Percentiles rank a stretch among this genome's conserved stretches.
Evolutionary conservation across 2,888 invertebrate genomes (phyloP).

Genomic region (Ochropacha duplaris): DNA sequence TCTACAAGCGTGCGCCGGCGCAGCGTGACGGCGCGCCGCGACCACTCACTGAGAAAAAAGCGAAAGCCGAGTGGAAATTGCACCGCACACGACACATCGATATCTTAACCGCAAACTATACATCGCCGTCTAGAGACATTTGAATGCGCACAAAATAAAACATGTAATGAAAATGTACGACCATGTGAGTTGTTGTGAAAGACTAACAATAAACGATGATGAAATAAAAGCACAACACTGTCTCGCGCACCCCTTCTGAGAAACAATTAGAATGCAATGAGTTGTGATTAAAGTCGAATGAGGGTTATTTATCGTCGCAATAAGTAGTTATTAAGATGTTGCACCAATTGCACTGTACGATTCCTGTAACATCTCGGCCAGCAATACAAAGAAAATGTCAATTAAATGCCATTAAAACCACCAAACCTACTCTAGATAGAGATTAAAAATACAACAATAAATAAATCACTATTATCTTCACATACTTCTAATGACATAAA

Average conservation of each 20-base stretch:
- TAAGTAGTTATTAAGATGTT: conserved; percentile 41
- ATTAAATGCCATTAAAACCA: not conserved
- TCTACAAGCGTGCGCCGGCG: conserved; percentile 55
- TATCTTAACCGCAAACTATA: not conserved
- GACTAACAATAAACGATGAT: conserved; percentile 12
- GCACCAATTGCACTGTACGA: conserved; percentile 27
- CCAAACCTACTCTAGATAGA: not conserved
- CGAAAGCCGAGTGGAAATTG: conserved; percentile 74
- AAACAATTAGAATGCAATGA: conserved; percentile 46
- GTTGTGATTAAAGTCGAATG: conserved; percentile 33
- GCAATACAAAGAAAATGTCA: not conserved
- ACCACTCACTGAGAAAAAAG: conserved; percentile 56
- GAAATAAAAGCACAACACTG: conserved; percentile 25
- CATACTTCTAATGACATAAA: not conserved
- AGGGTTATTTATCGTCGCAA: conserved; percentile 41
- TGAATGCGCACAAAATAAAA: not conserved
- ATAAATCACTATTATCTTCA: not conserved
- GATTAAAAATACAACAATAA: not conserved
- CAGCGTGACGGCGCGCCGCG: conserved; percentile 47
- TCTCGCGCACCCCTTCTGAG: conserved; percentile 33
- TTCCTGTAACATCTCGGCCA: conserved; percentile 32
- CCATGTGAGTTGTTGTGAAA: conserved; percentile 5
- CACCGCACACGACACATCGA: conserved; percentile 31
- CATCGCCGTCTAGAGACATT: not conserved
- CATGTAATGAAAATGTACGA: not conserved